Base-by-base conservation (phyloP, 2,888 invertebrate genomes). In the Syrphus vitripennis region DNA sequence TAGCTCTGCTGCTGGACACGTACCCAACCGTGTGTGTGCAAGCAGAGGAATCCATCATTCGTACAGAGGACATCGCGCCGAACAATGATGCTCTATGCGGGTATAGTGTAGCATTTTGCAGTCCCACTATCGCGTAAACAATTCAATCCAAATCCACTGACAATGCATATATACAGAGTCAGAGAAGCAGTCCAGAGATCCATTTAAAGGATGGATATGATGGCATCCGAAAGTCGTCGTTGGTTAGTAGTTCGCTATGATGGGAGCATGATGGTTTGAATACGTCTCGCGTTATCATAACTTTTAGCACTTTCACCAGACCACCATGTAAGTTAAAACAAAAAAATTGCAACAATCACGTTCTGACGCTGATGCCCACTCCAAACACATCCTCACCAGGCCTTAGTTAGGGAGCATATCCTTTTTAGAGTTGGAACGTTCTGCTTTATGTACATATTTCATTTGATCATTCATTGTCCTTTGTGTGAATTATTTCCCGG, bases 131-230 rank as follows among this genome's bases (percentile, higher is more conserved):
- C 61, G 53, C 81, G 77, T 71, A 81, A 82, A 86, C 86, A 86
- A 86, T 82, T 86, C 86, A 86, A 86, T 86, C 86, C 77, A 82
- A 86, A 86, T 86, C 86, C 82, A 86, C 77, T 86, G 86, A 78
- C 86, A 74, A 74, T 86, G 86, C 86, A 78, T 77, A n/a, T n/a
- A n/a, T n/a, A n/a, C n/a, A n/a, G n/a, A 77, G 50, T 21, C 14
- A 31, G 50, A 26, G 50, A 12, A 48, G 10, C 79, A 10, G 16
- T 21, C 48, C 16, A 50, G 59, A 61, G 63, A 26, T 59, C 63
- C 48, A 61, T 59, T 76, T 84, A 61, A 84, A 84, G 74, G 82
- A 86, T 80, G 75, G 57, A 74, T 83, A 63, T 67, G 83, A 83
- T 78, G 74, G 78, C 65, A 74, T 71, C 57, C 61, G 55, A 78